phyloP scores from a whole-genome alignment of 2,113 vertebrate genomes.

The Sclerurus mexicanus region DNA sequence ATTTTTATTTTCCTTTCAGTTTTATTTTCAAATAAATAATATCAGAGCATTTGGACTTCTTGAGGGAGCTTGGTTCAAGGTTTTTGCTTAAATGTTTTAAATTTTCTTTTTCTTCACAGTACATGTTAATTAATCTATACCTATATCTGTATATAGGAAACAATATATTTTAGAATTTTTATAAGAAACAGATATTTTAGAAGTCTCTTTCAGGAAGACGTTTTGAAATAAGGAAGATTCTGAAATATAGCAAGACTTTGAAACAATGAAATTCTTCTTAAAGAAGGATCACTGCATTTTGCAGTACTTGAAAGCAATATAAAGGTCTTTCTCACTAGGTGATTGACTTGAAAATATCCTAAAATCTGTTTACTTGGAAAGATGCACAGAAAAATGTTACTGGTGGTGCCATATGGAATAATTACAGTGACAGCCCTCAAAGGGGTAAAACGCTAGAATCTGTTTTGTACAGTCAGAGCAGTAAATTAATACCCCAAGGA shows the following conservation, averaged over 20 bases:
- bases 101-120: neutral
- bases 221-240: neutral
- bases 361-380: neutral
- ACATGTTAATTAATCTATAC: neutral
- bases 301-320: neutral
- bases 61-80: neutral
- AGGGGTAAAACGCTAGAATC: constrained; percentile 13
- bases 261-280: neutral
- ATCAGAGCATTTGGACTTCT: neutral
- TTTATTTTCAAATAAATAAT: neutral
- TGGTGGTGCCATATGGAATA: neutral
- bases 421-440: constrained; percentile 21
- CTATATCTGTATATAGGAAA: neutral
- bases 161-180: too few relatives aligned
- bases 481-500: constrained; percentile 67
- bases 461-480: constrained; percentile 2
- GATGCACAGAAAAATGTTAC: neutral
- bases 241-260: neutral
- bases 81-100: neutral
- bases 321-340: neutral
- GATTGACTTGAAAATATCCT: neutral
- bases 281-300: neutral
- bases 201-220: neutral
- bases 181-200: neutral
- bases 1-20: neutral